Evolutionary conservation across 2,797 vertebrate genomes (phyloP).

Genomic region (Aulostomus chinensis): DNA sequence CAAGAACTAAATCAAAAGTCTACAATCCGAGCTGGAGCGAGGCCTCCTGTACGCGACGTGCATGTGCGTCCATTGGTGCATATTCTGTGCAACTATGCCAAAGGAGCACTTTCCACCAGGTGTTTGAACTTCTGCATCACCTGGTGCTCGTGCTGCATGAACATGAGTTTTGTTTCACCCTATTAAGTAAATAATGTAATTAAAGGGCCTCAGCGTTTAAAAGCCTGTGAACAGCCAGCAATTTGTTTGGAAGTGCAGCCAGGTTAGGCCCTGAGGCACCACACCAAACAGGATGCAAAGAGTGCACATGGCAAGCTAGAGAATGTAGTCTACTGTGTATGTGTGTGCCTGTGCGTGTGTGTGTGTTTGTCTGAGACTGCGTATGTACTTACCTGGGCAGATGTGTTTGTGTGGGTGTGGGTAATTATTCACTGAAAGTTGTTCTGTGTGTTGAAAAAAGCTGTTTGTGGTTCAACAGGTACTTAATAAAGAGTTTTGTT

Average conservation of each 20-base stretch:
- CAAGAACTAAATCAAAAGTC: too few species aligned
- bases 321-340: constrained; percentile 32
- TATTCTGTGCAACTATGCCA: too few species aligned
- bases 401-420: constrained; percentile 38
- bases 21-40: too few species aligned
- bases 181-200: constrained; percentile 84
- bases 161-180: constrained; percentile 77
- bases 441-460: constrained; percentile 40
- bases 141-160: constrained; percentile 76
- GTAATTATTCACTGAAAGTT: constrained; percentile 41
- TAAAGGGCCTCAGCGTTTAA: constrained; percentile 76
- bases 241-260: constrained; percentile 81
- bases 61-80: too few species aligned
- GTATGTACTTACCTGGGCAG: constrained; percentile 44
- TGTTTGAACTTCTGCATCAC: constrained; percentile 79
- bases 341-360: constrained; percentile 24
- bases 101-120: constrained; percentile 64
- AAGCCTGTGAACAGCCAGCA: constrained; percentile 77
- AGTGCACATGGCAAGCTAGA: constrained; percentile 44
- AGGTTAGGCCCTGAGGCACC: constrained; percentile 72
- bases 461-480: constrained; percentile 60
- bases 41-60: not conserved
- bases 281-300: constrained; percentile 64
- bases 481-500: constrained; percentile 35
- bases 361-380: constrained; percentile 8